Evolutionary conservation across 30 jellyfish, hydroid and myxozoan genomes (phyloP), one percentile per base, ranked within the genome.

Genomic region (Clytia hemisphaerica): DNA sequence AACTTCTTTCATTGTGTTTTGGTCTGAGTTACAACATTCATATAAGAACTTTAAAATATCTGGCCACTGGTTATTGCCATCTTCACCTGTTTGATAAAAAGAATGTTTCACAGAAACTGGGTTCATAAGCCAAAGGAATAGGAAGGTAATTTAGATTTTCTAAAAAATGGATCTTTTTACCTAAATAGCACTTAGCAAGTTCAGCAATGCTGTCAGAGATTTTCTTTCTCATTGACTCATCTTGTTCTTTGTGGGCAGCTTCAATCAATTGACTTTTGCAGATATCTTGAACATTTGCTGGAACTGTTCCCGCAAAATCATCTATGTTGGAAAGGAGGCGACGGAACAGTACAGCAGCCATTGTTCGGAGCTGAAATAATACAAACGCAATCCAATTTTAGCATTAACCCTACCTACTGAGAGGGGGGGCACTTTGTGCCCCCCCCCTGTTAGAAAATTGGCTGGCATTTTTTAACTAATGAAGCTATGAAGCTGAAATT

Each of bases 301-400:
- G 85, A 10, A 81, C 65, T 19, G 34, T 59, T 12, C 87, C 61
- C 44, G 77, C 61, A 54, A 76, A 71, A 35, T 80, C 84, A 29
- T 89, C 98, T 16, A 82, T 73, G 72, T 59, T 89, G 51, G 94
- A 73, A 35, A 89, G 70, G 0, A 89, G 83, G 53, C 98, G 94
- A 21, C 98, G 93, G 55, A 75, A 75, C 25, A 89, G 73, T 18
- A 89, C 95, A 58, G 98, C 94, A 18, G 98, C 87, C 98, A 89
- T 89, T 36, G 68, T 88, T 18, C 85, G 77, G 28, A 80, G 18
- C 98, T 89, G 46, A 49, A 62, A 59, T 9, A 28, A 45, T 19
- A 6, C 14, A 63, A 29, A 37, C 25, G 4, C 27, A 19, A 1
- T 14, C 3, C 7, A 14, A 6, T 25, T 12, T 40, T 6, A 10